Evolutionary conservation across 1,140 invertebrate species (phyloP).

Genomic region (Bactericera cockerelli): DNA sequence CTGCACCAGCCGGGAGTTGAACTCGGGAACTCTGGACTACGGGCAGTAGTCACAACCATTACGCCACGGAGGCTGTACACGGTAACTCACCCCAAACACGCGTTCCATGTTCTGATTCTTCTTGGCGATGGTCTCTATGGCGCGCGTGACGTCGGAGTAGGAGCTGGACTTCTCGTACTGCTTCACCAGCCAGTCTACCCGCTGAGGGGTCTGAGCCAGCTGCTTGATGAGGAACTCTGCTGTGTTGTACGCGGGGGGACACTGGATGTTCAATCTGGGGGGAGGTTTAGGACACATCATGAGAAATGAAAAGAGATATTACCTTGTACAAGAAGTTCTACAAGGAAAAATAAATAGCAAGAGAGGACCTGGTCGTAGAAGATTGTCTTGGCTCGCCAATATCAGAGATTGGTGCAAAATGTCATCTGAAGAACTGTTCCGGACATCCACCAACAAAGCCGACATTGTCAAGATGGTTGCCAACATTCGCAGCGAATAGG

Average conservation of each 20-base stretch:
- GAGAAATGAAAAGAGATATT: neutral
- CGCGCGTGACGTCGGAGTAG: neutral
- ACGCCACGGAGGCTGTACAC: too few species aligned
- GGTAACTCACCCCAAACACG: conserved; percentile 5
- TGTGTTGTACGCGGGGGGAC: conserved; percentile 48
- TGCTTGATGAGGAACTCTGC: conserved; percentile 53
- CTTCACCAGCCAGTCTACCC: neutral
- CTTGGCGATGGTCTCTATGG: neutral
- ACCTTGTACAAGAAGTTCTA: too few species aligned
- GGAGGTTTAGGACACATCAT: conserved; percentile 16
- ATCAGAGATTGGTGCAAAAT: too few species aligned
- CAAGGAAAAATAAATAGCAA: too few species aligned
- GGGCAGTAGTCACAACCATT: too few species aligned
- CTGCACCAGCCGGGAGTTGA: too few species aligned
- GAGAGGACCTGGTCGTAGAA: too few species aligned
- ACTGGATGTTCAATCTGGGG: conserved; percentile 38
- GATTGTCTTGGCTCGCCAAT: too few species aligned
- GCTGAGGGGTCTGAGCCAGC: conserved; percentile 24
- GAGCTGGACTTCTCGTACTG: neutral
- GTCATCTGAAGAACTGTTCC: too few species aligned
- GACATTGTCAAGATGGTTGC: too few species aligned
- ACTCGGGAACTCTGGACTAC: too few species aligned
- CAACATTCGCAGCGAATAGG: neutral
- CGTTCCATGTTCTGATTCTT: conserved; percentile 4
- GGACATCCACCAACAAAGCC: too few species aligned